Evolutionary conservation across 2,797 vertebrate genomes (phyloP), one percentile per base, ranked within the genome.

Genomic region (Enteromius fasciolatus): DNA sequence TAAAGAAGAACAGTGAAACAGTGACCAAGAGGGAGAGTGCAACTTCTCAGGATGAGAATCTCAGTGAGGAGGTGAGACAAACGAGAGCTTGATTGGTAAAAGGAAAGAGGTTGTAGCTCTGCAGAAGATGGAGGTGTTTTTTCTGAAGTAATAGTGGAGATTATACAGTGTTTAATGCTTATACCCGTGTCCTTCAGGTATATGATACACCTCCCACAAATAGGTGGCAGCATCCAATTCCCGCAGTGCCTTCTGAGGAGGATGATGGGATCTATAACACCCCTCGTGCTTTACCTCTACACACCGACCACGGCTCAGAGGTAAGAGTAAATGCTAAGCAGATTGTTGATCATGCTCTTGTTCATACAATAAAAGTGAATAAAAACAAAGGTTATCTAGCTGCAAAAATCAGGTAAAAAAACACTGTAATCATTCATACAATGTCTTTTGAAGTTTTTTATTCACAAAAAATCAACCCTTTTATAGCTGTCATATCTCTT

Each of bases 141-240:
- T 11, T 33, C 17, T 68, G 14, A 18, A n/a, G 2, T 63, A 80
- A 31, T 70, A 23, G 36, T 80, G 18, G 25, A 12, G 28, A 44
- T 25, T 25, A 44, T 78, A 4, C 31, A 0, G 25, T 66, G 54
- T 67, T 59, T 75, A 44, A 52, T 20, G 3, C 36, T 64, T 68
- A 59, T 70, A 74, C 57, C 63, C 50, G 36, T 75, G 41, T 74
- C 31, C 39, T 23, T 25, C 80, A 98, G 97, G 96, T 97, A 4
- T 98, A 98, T 67, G 96, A 97, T 83, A 96, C 96, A 0, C 97
- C 96, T 64, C 95, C 97, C 9, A 93, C 87, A 83, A 93, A 92
- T 83, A 88, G 93, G 76, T 95, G 95, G 94, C 93, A 94, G 86
- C 90, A 91, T 63, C 83, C 91, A 1, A 88, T 91, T 72, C 83